Evolutionary conservation across 2,113 vertebrate genomes (phyloP), one percentile per base, ranked within the genome.

Genomic region (Kryptolebias marmoratus): DNA sequence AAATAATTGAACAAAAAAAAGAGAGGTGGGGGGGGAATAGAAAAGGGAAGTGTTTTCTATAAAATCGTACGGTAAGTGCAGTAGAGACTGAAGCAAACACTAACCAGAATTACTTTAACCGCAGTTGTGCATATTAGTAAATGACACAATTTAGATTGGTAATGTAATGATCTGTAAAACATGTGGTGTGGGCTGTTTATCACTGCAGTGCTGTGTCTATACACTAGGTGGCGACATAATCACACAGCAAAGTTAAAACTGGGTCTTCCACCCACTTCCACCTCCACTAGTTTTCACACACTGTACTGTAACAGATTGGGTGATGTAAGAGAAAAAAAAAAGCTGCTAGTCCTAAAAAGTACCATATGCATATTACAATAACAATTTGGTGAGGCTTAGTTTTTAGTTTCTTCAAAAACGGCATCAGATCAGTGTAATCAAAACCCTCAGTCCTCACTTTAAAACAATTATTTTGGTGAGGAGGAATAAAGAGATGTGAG

Each of bases 141-240:
- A 48, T n/a, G 31, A 71, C 55, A 65, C 63, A 66, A 68, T 59
- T 67, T 64, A 55, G 60, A 49, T 55, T 66, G 47, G 49, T 22
- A 49, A 71, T 62, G 59, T 48, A 28, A 5, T 27, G 48, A 60
- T 39, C 9, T 49, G 31, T 11, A 71, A 71, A 61, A 52, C 12
- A 45, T 56, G 16, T 4, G 27, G 62, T 49, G 30, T 68, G 30
- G 18, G 9, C 11, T 49, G 61, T 2, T 58, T 64, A 61, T 56
- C 28, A 69, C 52, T 83, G 80, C 48, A 82, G 36, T 85, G 63
- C 57, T 62, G 59, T 57, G 36, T 80, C 58, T 78, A 50, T 32
- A 83, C 91, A 89, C 90, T 85, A 87, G 91, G 79, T 81, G 91
- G 90, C 77, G 42, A 66, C 77, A 79, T 68, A 71, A 48, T 77